A percentile compares a stretch with the other conserved stretches of the same genome.
Conservation (phyloP, 2,888 invertebrate genomes). For the Chaetoderma sp. region DNA sequence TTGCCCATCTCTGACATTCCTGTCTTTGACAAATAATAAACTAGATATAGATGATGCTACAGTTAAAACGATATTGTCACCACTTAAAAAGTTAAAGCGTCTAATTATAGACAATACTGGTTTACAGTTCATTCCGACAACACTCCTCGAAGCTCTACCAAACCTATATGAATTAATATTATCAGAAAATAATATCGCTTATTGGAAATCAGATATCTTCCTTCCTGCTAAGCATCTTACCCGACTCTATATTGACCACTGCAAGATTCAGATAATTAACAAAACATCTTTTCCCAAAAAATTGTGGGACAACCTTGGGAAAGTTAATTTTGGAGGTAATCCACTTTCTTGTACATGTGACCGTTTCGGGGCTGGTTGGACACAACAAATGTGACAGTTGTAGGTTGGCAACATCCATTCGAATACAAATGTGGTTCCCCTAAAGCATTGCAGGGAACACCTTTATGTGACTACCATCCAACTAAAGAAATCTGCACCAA, state of each 20-base stretch:
- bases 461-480: neutral
- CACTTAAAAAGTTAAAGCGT: too few species aligned
- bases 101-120: too few species aligned
- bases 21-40: slow-evolving; percentile 12
- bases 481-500: slow-evolving; percentile 1
- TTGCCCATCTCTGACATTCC: slow-evolving; percentile 12
- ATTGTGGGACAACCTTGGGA: slow-evolving; percentile 37
- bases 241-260: slow-evolving; percentile 18
- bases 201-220: slow-evolving; percentile 12
- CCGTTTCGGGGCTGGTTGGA: slow-evolving; percentile 38
- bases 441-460: neutral
- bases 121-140: too few species aligned
- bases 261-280: slow-evolving; percentile 24
- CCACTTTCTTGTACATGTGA: slow-evolving; percentile 76
- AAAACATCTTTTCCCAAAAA: slow-evolving; percentile 19
- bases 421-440: slow-evolving; percentile 9
- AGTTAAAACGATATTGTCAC: too few species aligned
- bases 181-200: neutral
- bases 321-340: slow-evolving; percentile 74
- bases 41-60: too few species aligned
- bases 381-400: neutral
- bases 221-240: slow-evolving; percentile 1
- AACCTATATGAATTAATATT: neutral
- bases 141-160: slow-evolving; percentile 10
- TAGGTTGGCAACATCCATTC: neutral